A percentile compares a stretch with the other conserved stretches of the same genome.
Conservation (phyloP, 2,113 vertebrate species). For the Typhlomys cinereus region DNA sequence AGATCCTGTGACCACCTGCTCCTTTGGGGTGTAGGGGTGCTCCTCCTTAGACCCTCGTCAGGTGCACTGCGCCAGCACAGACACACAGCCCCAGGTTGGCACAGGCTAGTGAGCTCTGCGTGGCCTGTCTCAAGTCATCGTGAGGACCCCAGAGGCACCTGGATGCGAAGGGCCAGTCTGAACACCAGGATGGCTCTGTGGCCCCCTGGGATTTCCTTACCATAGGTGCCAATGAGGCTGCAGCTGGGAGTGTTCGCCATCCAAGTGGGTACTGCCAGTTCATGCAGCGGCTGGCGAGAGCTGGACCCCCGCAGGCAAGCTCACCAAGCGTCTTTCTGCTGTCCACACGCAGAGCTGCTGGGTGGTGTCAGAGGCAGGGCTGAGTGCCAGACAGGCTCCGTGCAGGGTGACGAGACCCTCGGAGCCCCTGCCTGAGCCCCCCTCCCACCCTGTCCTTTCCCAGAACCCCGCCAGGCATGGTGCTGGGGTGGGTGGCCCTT, state of each 20-base stretch:
- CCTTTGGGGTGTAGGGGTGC: background rate
- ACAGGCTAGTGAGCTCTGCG: background rate
- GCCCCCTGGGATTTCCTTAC: background rate
- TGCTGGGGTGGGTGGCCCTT: background rate
- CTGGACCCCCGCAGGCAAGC: accelerated
- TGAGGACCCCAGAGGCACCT: background rate
- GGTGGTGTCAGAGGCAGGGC: background rate
- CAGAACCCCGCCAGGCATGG: background rate
- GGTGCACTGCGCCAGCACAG: no score
- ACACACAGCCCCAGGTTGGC: background rate
- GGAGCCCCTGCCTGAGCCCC: background rate
- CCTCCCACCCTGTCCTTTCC: background rate
- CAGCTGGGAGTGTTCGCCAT: background rate
- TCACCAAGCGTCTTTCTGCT: no score
- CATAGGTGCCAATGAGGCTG: background rate
- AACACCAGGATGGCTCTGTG: background rate
- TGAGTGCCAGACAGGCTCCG: background rate
- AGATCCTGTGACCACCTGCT: background rate
- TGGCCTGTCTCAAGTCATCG: background rate
- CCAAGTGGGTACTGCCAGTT: background rate
- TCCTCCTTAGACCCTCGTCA: background rate
- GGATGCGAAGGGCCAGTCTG: no score
- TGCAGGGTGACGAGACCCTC: background rate
- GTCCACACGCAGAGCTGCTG: background rate
- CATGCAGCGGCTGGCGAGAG: background rate